A percentile compares a stretch with the other conserved stretches of the same genome.
These are phyloP conservation scores for Catonia carolina DNA, from an alignment of 2,888 invertebrate species.

Conservation along the genomic window DNA sequence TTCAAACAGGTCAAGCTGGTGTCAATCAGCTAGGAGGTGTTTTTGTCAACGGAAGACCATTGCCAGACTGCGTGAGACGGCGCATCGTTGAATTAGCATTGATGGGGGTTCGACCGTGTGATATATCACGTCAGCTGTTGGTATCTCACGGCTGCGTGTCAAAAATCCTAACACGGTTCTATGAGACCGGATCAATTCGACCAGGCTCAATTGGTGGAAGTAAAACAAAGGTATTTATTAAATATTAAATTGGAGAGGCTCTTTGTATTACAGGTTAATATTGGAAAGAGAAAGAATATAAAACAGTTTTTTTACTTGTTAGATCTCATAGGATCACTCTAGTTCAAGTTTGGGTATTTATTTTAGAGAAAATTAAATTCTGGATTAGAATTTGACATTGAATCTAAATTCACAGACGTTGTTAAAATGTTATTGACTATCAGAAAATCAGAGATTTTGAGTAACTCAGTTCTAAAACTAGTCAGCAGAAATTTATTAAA, in stretches of 20 bases:
- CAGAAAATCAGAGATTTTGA: too few species aligned
- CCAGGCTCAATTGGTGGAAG: slow-evolving; percentile 94
- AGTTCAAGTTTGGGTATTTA: too few species aligned
- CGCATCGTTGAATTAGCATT: slow-evolving; percentile 91
- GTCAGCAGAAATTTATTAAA: too few species aligned
- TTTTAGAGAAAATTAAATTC: too few species aligned
- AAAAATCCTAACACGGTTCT: slow-evolving; percentile 92
- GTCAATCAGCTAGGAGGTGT: slow-evolving; percentile 96
- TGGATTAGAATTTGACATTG: too few species aligned
- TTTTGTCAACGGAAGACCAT: slow-evolving; percentile 94
- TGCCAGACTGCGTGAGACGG: slow-evolving; percentile 88
- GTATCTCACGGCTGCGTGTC: slow-evolving; percentile 97
- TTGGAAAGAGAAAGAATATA: not conserved
- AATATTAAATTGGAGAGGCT: not conserved
- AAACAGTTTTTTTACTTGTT: too few species aligned
- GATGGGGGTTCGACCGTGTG: slow-evolving; percentile 91
- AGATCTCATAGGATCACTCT: too few species aligned
- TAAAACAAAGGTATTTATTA: slow-evolving; percentile 78
- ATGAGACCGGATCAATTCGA: slow-evolving; percentile 93
- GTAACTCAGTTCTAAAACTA: too few species aligned
- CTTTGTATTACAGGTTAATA: not conserved
- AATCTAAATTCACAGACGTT: too few species aligned
- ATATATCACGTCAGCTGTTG: slow-evolving; percentile 89
- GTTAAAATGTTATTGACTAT: too few species aligned
- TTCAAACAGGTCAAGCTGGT: slow-evolving; percentile 77